Evolutionary conservation across 2,888 invertebrate species (phyloP).

Genomic region (Xanthia togata): DNA sequence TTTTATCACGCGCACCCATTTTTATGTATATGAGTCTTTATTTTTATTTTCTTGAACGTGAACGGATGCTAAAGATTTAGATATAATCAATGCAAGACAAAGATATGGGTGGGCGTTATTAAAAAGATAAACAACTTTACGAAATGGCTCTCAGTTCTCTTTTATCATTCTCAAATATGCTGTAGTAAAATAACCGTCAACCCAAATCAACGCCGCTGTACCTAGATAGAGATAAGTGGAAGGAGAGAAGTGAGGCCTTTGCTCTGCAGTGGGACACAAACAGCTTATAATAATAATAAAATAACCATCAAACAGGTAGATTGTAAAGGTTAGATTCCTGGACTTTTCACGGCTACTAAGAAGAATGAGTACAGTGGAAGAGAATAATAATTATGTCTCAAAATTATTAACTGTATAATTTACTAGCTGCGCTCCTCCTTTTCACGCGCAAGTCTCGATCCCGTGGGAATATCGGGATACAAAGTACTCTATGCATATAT

Average conservation of each 20-base stretch:
- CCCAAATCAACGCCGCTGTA: no score
- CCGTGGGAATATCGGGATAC: no score
- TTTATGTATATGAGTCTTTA: conserved; percentile 41
- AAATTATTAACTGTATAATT: no score
- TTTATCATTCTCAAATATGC: no score
- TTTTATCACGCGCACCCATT: conserved; percentile 58
- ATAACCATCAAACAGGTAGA: neutral
- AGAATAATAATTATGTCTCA: no score
- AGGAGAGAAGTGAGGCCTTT: neutral
- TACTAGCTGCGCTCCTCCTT: no score
- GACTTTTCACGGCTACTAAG: neutral
- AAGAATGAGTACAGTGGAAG: neutral
- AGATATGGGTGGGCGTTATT: conserved; percentile 10
- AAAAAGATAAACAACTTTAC: neutral
- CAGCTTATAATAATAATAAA: neutral
- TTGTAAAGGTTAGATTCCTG: neutral
- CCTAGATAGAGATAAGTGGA: neutral
- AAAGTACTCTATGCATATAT: no score
- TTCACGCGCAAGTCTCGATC: no score
- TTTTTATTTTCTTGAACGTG: conserved; percentile 67
- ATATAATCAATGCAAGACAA: conserved; percentile 28
- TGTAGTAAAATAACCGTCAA: neutral
- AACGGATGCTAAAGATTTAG: conserved; percentile 50
- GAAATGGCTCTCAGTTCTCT: neutral
- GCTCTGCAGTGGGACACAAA: neutral